A percentile compares a stretch with the other conserved stretches of the same genome.
Conservation (phyloP, 2,888 invertebrate species). For the Adela reaumurella region DNA sequence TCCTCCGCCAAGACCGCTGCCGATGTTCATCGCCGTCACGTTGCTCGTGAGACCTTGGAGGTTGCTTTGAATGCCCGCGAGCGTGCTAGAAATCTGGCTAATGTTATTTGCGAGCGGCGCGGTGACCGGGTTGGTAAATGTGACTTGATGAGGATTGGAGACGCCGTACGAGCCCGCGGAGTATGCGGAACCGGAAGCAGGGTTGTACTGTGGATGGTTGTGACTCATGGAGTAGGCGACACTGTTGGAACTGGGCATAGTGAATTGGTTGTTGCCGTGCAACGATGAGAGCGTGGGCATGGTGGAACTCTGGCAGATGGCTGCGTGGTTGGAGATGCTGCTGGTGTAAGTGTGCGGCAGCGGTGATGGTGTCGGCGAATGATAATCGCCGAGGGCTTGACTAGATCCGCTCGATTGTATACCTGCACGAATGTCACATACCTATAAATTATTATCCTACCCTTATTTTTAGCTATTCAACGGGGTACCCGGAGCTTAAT, state of each 20-base stretch:
- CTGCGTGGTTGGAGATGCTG: conserved; percentile 33
- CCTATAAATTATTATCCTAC: too few relatives aligned
- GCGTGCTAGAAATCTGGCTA: conserved; percentile 45
- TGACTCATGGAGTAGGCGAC: conserved; percentile 50
- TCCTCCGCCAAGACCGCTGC: conserved; percentile 37
- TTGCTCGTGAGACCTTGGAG: conserved; percentile 44
- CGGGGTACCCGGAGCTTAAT: too few relatives aligned
- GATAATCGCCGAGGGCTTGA: conserved; percentile 65
- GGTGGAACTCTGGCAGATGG: conserved; percentile 61
- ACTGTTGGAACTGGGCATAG: conserved; percentile 46
- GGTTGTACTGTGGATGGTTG: conserved; percentile 46
- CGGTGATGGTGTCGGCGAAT: conserved; percentile 59
- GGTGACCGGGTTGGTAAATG: conserved; percentile 48
- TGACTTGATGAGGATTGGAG: conserved; percentile 48
- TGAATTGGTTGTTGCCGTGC: conserved; percentile 41
- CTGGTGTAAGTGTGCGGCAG: conserved; percentile 54
- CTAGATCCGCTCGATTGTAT: conserved; percentile 67
- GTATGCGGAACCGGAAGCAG: conserved; percentile 51
- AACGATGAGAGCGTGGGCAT: conserved; percentile 60
- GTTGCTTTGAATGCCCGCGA: conserved; percentile 47
- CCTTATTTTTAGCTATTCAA: too few relatives aligned
- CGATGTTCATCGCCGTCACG: conserved; percentile 38
- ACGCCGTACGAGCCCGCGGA: conserved; percentile 42
- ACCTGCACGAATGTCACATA: too few relatives aligned
- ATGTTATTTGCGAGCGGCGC: conserved; percentile 49